Base-by-base conservation (phyloP, 2,113 vertebrate genomes). In the Corythaixoides concolor region DNA sequence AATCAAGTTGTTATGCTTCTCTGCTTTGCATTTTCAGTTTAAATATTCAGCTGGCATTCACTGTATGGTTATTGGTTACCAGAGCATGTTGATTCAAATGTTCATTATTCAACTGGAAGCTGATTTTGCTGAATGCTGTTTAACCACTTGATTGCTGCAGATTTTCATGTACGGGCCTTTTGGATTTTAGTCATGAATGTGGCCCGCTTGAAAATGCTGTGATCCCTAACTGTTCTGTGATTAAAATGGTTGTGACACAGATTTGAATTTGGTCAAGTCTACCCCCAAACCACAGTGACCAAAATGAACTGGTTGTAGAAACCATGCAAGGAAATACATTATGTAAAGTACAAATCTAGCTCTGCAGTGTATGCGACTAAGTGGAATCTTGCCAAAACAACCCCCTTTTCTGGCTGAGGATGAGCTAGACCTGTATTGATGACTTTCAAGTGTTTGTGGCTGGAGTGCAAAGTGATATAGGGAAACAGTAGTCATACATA, bases 1-100 rank as follows among this genome's bases (percentile, higher is more conserved):
- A 95, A 97, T 90, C 1, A 15, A 87, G 86, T 96, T 95, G 92
- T 97, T 97, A 95, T 86, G 96, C 73, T 93, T 93, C 83, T 95
- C 79, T 94, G 91, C 69, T 92, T 94, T 96, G 78, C 73, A 88
- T 92, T 96, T 90, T 94, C 88, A 47, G 39, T 68, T 92, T 87
- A 77, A 79, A 58, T 86, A 47, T 81, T 93, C 47, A 85, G 63
- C 67, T 97, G 85, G 93, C 77, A 85, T 88, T 63, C 35, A 35
- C 37, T 63, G 12, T 85, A 63, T 86, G 72, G n/a, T 62, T 94
- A 66, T 89, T 95, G 83, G 94, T 95, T 95, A 95, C 91, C 80
- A 95, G 81, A 96, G 85, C 23, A 5, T 15, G 68, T 84, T 95
- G 95, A 95, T 90, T 97, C 95, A 94, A 91, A 88, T 97, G 97